These are phyloP conservation scores for Apostichopus californicus DNA, from an alignment of 35 echinoderm and acorn worm species.

Conservation along the genomic window DNA sequence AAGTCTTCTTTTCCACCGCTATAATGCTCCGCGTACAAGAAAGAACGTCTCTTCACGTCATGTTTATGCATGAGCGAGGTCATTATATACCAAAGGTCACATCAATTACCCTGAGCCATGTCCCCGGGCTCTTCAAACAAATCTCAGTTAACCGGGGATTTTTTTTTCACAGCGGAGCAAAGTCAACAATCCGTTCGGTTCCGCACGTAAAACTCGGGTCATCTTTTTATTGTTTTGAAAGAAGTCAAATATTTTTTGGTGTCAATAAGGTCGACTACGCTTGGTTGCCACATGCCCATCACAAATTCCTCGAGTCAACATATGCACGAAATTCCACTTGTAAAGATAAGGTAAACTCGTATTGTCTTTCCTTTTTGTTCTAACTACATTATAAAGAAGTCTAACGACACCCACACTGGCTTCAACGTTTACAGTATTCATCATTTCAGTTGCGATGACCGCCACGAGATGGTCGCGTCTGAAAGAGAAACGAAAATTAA, in stretches of 20 bases:
- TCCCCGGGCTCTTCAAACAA: not conserved
- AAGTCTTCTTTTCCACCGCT: not conserved
- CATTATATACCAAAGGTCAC: not conserved
- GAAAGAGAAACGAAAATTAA: not conserved
- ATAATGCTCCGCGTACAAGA: not conserved
- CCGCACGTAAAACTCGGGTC: not conserved
- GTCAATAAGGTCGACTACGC: not conserved
- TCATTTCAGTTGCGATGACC: conserved; percentile 28
- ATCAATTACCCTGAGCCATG: not conserved
- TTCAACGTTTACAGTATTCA: not conserved
- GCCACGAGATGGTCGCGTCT: conserved; percentile 17
- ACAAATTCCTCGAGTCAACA: not conserved
- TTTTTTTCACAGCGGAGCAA: not conserved
- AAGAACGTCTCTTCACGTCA: not conserved
- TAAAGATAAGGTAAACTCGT: not conserved
- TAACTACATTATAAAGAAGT: not conserved
- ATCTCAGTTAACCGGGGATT: not conserved
- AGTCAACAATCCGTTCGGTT: not conserved
- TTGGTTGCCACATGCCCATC: not conserved
- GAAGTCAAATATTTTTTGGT: not conserved
- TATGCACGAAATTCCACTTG: not conserved
- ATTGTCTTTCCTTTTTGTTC: not conserved
- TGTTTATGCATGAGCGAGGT: not conserved
- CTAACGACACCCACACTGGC: not conserved
- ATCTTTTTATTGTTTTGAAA: not conserved